Base-by-base conservation (phyloP, 2,888 invertebrate species). In the Melipona beecheii region DNA sequence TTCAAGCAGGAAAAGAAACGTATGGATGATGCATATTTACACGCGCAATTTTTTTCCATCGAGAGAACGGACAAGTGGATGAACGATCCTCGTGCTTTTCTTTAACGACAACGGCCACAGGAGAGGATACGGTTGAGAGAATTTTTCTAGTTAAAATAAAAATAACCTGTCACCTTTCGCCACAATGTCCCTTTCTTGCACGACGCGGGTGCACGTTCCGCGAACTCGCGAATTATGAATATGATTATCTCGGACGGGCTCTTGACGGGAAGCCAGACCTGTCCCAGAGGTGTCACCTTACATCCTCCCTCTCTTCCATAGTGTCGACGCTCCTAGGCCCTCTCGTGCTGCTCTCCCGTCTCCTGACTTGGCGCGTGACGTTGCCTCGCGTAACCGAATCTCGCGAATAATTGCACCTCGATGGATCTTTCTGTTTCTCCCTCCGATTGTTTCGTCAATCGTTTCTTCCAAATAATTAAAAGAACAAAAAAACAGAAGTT, bases 161-260 rank as follows among this genome's bases (percentile, higher is more conserved):
- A 80, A 72, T 71, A 74, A 69, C 70, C 80, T 64, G 84, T 83
- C 84, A 80, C 84, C 80, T 80, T 76, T 80, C 74, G 85, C 76
- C 72, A 69, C 70, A 77, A 77, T 75, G 88, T 87, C 77, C 79
- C 72, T 77, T 71, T 54, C 75, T 86, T 74, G 78, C 82, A 84
- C 78, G 78, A 81, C 85, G 77, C 87, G 86, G 87, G 79, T 75
- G 88, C 87, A 87, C 89, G 90, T 93, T 92, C 92, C 90, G 91
- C 92, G 92, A 93, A 92, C 86, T 91, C 90, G 92, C 92, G 92
- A 93, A 93, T 93, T 93, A 93, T 93, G 92, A 92, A 93, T 91
- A 91, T 91, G 91, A 93, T 93, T 92, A 93, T 93, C 92, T 92
- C 89, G 90, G 90, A 91, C 91, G 90, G 90, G 88, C 89, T 91